Evolutionary conservation across 2,113 vertebrate species (phyloP).

Genomic region (Peromyscus californicus): DNA sequence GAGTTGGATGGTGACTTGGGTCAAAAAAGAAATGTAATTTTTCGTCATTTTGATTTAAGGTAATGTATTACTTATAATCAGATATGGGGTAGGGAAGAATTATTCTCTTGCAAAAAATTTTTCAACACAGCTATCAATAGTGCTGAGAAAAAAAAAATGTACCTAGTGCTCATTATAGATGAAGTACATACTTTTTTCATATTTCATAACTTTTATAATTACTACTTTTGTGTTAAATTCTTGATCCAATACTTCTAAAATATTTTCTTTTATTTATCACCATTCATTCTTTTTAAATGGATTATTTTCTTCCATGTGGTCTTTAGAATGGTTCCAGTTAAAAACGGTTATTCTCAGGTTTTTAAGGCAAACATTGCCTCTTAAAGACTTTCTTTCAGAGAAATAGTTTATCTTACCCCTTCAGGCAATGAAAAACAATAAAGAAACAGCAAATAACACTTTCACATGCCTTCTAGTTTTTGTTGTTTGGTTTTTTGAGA

Average conservation of each 20-base stretch:
- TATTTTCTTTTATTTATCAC: conserved; percentile 36
- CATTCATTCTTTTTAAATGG: conserved; percentile 18
- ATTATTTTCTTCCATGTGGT: not conserved
- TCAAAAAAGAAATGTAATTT: not conserved
- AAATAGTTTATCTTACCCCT: not conserved
- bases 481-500: not conserved
- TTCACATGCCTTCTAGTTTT: conserved; percentile 31
- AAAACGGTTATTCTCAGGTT: not conserved
- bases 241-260: not conserved
- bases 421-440: conserved; percentile 28
- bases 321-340: not conserved
- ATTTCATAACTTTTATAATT: conserved; percentile 28
- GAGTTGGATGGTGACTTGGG: not conserved
- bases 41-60: conserved; percentile 55
- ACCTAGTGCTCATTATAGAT: not conserved
- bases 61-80: not conserved
- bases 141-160: not conserved
- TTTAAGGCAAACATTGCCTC: not conserved
- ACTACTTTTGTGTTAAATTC: conserved; percentile 33
- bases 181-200: not conserved
- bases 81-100: not conserved
- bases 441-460: not conserved
- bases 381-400: conserved; percentile 2
- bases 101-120: not conserved
- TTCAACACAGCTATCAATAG: not conserved